Conservation (phyloP, 2,797 vertebrate genomes). For the Fringilla coelebs region DNA sequence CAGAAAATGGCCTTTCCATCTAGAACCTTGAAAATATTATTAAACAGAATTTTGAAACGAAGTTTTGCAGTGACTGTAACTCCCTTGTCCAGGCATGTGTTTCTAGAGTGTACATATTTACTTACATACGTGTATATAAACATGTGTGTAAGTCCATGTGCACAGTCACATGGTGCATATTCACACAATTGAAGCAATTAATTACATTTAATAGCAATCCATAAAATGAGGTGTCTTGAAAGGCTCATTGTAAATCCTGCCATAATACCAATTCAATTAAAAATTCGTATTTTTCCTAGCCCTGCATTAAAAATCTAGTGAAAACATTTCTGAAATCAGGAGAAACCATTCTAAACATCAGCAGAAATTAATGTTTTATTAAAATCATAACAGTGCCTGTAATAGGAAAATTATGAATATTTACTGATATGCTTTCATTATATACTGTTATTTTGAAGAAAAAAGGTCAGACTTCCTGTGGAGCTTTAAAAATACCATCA, state of each 20-base stretch:
- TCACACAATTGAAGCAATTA: slow-evolving; percentile 3
- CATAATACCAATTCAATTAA: slow-evolving; percentile 25
- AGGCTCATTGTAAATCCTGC: neutral
- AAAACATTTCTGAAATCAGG: slow-evolving; percentile 48
- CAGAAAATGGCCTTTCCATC: neutral
- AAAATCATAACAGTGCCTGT: slow-evolving; percentile 14
- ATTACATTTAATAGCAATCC: neutral
- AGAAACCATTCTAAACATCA: slow-evolving; percentile 41
- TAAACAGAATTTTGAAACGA: neutral
- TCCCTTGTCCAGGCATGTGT: neutral
- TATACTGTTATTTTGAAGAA: slow-evolving; percentile 17
- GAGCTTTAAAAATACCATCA: neutral
- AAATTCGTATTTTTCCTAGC: slow-evolving; percentile 22
- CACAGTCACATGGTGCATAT: neutral
- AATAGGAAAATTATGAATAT: slow-evolving; percentile 36
- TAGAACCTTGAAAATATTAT: neutral
- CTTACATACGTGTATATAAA: neutral
- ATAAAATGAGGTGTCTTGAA: neutral
- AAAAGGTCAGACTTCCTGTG: neutral
- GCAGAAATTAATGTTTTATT: slow-evolving; percentile 37
- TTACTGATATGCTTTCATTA: neutral
- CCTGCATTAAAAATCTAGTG: slow-evolving; percentile 9
- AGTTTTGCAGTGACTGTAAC: neutral
- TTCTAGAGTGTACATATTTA: neutral
- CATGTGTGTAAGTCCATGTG: neutral